A percentile compares a stretch with the other conserved stretches of the same genome.
These are phyloP conservation scores for Epinephelus awoara DNA, from an alignment of 2,797 vertebrate species.

Conservation along the genomic window DNA sequence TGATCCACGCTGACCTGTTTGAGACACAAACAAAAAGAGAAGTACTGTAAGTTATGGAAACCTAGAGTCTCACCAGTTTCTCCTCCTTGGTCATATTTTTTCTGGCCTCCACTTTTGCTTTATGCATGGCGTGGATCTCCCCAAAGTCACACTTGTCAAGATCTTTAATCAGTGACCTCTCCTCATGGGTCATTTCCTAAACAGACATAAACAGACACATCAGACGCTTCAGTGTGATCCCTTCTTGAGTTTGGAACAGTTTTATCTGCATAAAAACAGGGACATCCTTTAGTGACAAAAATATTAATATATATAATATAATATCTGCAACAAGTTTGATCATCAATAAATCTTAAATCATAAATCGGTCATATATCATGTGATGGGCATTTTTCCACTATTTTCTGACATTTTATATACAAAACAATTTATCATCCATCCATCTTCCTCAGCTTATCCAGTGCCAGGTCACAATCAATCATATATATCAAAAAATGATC, in stretches of 20 bases:
- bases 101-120: constrained; percentile 82
- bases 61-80: constrained; percentile 77
- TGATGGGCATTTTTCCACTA: background rate
- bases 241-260: background rate
- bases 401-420: constrained; percentile 12
- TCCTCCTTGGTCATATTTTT: constrained; percentile 86
- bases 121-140: constrained; percentile 85
- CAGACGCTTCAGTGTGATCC: background rate
- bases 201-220: constrained; percentile 22
- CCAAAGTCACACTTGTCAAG: constrained; percentile 87
- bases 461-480: background rate
- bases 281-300: background rate
- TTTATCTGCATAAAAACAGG: background rate
- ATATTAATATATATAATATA: no score
- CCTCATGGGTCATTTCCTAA: constrained; percentile 86
- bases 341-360: background rate
- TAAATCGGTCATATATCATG: background rate
- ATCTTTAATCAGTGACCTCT: constrained; percentile 80
- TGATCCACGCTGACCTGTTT: background rate
- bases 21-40: background rate
- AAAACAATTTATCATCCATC: background rate
- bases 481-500: background rate
- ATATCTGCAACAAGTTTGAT: background rate
- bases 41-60: background rate
- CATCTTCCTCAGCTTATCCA: background rate